Evolutionary conservation across 2,113 vertebrate species (phyloP).

Genomic region (Peromyscus maniculatus): DNA sequence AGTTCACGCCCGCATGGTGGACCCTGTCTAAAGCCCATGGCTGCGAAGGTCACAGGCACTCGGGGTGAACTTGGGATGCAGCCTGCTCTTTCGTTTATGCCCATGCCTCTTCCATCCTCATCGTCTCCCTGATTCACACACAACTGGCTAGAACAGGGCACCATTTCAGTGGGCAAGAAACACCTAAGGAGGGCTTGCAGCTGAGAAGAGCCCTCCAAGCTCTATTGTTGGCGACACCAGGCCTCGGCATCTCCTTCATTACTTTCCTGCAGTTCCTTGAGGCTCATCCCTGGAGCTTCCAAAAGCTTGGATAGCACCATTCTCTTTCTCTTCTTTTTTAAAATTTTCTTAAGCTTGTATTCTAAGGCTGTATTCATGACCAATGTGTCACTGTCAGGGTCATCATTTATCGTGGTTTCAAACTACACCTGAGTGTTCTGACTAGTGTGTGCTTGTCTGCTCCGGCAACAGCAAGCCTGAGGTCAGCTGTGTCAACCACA

Average conservation of each 20-base stretch:
- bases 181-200: neutral
- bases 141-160: neutral
- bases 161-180: neutral
- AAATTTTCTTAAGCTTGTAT: constrained; percentile 8
- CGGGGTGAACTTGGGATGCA: neutral
- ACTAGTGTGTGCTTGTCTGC: neutral
- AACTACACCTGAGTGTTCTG: neutral
- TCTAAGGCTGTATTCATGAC: neutral
- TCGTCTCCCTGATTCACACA: neutral
- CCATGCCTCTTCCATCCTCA: neutral
- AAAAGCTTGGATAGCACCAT: neutral
- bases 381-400: neutral
- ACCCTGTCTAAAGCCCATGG: neutral
- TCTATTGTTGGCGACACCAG: neutral
- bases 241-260: too few relatives aligned
- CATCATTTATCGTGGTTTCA: neutral
- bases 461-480: neutral
- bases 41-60: neutral
- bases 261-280: neutral
- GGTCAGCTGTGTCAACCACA: neutral
- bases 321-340: neutral
- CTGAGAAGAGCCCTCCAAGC: neutral
- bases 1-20: neutral
- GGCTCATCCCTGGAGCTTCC: neutral
- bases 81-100: too few relatives aligned